Conservation (phyloP, 1,140 invertebrate species). For the Diachasmimorpha longicaudata region DNA sequence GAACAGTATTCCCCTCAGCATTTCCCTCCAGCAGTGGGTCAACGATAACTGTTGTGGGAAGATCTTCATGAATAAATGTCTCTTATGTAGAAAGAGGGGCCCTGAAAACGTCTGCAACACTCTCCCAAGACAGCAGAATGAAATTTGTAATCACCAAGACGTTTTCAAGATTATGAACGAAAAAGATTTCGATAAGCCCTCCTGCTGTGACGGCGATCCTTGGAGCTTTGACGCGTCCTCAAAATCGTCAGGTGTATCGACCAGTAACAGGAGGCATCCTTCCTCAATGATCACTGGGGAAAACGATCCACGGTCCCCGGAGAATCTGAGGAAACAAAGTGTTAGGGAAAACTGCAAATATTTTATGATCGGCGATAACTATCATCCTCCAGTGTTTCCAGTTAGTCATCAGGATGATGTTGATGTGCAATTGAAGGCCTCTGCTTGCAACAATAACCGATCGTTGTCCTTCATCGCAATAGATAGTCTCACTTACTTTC, state of each 20-base stretch:
- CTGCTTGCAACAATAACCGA: constrained; percentile 69
- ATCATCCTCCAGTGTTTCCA: constrained; percentile 49
- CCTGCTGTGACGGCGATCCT: constrained; percentile 9
- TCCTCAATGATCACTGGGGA: constrained; percentile 55
- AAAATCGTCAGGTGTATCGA: neutral
- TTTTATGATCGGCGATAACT: constrained; percentile 52
- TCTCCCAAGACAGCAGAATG: constrained; percentile 34
- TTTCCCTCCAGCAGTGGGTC: constrained; percentile 53
- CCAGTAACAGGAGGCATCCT: neutral
- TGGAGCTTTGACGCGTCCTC: neutral
- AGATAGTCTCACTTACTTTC: constrained; percentile 72
- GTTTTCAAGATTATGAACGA: constrained; percentile 41
- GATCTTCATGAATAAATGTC: constrained; percentile 54
- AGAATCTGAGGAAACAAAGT: constrained; percentile 32
- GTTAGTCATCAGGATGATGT: constrained; percentile 24
- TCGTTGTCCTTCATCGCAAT: constrained; percentile 74
- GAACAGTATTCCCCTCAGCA: constrained; percentile 25
- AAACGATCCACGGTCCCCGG: constrained; percentile 65
- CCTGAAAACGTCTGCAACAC: constrained; percentile 35
- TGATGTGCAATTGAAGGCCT: constrained; percentile 45
- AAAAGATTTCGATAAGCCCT: neutral
- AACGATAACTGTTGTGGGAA: constrained; percentile 58
- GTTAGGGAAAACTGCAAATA: constrained; percentile 48
- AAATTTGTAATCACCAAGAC: constrained; percentile 46
- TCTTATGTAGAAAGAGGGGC: constrained; percentile 39